Conservation (phyloP, 2,113 vertebrate genomes). For the Petrocephalus microphthalmus region DNA sequence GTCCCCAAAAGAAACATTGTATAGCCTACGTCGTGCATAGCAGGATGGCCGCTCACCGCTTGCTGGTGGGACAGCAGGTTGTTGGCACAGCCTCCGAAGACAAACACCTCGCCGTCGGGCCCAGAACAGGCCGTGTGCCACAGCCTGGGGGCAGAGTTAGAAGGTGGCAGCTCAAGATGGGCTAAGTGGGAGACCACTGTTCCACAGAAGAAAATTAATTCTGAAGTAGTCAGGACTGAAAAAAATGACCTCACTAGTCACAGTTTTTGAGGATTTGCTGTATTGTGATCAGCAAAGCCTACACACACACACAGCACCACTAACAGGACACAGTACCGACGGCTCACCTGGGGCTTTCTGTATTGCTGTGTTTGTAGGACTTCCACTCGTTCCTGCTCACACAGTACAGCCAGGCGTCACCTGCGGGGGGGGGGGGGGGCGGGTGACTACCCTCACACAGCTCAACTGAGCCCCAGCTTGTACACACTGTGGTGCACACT, state of each 20-base stretch:
- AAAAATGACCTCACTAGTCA: no score
- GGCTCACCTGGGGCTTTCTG: conserved; percentile 77
- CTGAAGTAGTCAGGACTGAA: no score
- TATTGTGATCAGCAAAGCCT: no score
- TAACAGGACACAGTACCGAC: background rate
- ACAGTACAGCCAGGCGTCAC: conserved; percentile 90
- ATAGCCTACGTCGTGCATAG: background rate
- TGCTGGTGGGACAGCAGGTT: conserved; percentile 81
- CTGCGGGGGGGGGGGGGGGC: conserved; percentile 48
- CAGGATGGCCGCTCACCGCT: conserved; percentile 72
- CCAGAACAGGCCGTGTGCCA: conserved; percentile 92
- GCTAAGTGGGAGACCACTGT: background rate
- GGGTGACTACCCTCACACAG: background rate
- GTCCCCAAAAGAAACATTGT: background rate
- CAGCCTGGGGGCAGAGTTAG: conserved; percentile 57
- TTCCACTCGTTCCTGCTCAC: conserved; percentile 87
- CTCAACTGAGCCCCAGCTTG: background rate
- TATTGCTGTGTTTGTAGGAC: conserved; percentile 77
- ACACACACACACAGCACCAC: background rate
- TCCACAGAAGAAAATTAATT: background rate
- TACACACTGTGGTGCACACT: no score
- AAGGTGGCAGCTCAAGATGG: background rate
- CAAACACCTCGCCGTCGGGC: conserved; percentile 86
- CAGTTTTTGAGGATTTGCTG: no score
- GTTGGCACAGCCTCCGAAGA: conserved; percentile 96